Percentiles rank a stretch among this genome's conserved stretches.
phyloP scores from a whole-genome alignment of 1,140 invertebrate species.

The Bombus cullumanus region DNA sequence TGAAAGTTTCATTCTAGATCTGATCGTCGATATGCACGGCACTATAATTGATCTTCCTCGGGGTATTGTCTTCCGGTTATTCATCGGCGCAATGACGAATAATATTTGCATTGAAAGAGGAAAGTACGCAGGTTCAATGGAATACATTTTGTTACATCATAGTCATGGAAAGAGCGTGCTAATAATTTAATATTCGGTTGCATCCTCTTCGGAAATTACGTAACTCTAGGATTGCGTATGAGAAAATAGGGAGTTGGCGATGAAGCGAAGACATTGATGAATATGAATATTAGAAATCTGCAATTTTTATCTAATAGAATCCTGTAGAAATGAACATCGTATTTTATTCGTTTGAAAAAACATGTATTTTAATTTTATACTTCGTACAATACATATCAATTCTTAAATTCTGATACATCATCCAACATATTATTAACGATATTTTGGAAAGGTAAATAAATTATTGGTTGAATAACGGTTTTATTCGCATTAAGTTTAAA shows the following conservation, averaged over 20 bases:
- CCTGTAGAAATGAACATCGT: neutral
- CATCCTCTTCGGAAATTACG: slow-evolving; percentile 21
- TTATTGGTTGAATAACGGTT: neutral
- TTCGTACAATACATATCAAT: no score
- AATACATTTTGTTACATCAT: slow-evolving; percentile 10
- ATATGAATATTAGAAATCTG: neutral
- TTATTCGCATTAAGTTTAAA: neutral
- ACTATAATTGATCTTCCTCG: neutral
- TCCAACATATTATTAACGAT: no score
- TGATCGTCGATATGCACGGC: neutral
- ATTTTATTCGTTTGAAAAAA: neutral
- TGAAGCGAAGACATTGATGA: neutral
- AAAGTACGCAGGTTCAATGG: neutral
- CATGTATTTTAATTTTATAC: no score
- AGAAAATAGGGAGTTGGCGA: neutral
- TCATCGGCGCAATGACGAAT: neutral
- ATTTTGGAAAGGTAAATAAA: no score
- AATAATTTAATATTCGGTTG: neutral
- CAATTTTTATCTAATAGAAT: neutral
- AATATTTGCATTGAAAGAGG: slow-evolving; percentile 6
- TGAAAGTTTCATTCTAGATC: slow-evolving; percentile 41
- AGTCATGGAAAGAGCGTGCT: neutral
- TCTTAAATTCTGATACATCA: no score
- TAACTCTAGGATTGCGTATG: neutral
- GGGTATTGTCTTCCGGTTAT: neutral